A percentile compares a stretch with the other conserved stretches of the same genome.
These are phyloP conservation scores for Ischnus inquisitorius DNA, from an alignment of 2,888 invertebrate genomes.

Conservation along the genomic window DNA sequence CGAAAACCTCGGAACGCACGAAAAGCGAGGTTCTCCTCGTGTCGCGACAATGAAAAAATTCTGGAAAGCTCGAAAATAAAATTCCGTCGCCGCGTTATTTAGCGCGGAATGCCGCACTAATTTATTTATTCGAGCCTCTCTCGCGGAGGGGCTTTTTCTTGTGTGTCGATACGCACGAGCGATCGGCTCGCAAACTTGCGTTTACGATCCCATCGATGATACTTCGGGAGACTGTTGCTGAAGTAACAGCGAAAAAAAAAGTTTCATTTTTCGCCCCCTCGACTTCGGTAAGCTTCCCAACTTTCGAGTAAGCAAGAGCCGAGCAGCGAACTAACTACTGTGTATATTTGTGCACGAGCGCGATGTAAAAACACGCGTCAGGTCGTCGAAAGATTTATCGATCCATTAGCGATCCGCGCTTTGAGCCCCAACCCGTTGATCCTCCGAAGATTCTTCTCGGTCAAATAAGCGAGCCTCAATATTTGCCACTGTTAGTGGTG, in stretches of 20 bases:
- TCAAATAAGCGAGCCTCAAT: background rate
- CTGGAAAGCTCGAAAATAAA: background rate
- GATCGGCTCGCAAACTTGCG: background rate
- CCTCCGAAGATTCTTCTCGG: background rate
- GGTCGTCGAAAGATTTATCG: conserved; percentile 50
- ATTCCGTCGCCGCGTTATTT: background rate
- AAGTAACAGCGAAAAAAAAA: conserved; percentile 5
- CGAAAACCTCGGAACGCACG: conserved; percentile 37
- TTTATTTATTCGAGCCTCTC: background rate
- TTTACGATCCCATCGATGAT: background rate
- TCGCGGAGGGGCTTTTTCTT: background rate
- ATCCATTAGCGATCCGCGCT: conserved; percentile 44
- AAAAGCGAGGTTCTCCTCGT: conserved; percentile 44
- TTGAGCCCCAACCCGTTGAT: conserved; percentile 4
- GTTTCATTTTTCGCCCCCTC: background rate
- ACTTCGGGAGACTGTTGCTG: background rate
- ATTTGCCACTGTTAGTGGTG: background rate
- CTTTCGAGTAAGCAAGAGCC: background rate
- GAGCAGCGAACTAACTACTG: conserved; percentile 3
- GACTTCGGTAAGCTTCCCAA: conserved; percentile 12
- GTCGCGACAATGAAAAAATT: background rate
- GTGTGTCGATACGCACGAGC: background rate
- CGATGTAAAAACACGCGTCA: conserved; percentile 21
- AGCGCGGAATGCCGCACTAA: background rate
- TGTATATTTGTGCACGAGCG: background rate